These are phyloP conservation scores for Microchrysa polita DNA, from an alignment of 2,888 invertebrate species.

Conservation along the genomic window DNA sequence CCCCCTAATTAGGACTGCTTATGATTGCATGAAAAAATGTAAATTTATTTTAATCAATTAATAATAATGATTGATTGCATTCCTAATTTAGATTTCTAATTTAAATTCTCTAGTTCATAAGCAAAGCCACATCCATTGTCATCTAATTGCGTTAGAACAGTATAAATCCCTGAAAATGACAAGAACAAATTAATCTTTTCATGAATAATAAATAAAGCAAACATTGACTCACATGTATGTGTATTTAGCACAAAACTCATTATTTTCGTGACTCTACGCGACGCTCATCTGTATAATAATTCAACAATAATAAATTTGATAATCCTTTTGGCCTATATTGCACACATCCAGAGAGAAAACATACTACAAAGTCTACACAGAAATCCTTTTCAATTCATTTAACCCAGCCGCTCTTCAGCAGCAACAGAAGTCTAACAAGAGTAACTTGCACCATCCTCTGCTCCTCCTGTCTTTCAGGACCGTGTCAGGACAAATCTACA, in stretches of 20 bases:
- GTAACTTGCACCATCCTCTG: too few species aligned
- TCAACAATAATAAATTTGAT: slow-evolving; percentile 30
- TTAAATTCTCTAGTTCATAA: slow-evolving; percentile 3
- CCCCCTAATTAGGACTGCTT: too few species aligned
- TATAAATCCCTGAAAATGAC: slow-evolving; percentile 13
- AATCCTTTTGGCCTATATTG: slow-evolving; percentile 22
- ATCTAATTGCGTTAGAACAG: slow-evolving; percentile 1
- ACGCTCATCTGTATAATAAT: slow-evolving; percentile 14
- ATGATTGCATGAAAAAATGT: too few species aligned
- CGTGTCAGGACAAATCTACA: not conserved
- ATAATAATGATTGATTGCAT: not conserved
- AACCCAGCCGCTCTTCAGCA: not conserved
- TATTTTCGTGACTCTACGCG: not conserved
- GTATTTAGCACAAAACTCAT: not conserved
- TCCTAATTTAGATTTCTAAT: slow-evolving; percentile 3
- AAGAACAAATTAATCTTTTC: not conserved
- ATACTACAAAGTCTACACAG: slow-evolving; percentile 1
- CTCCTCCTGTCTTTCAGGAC: not conserved
- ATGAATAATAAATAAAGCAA: not conserved
- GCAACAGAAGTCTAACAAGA: too few species aligned
- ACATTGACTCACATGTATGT: not conserved
- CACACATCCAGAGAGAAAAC: too few species aligned
- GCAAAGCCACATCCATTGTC: slow-evolving; percentile 23
- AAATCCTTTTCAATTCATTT: slow-evolving; percentile 34
- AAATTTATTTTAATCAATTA: too few species aligned